Evolutionary conservation across 53 echinoderm and acorn worm genomes (phyloP), one percentile per base, ranked within the genome.

Genomic region (Zoroaster sp.): DNA sequence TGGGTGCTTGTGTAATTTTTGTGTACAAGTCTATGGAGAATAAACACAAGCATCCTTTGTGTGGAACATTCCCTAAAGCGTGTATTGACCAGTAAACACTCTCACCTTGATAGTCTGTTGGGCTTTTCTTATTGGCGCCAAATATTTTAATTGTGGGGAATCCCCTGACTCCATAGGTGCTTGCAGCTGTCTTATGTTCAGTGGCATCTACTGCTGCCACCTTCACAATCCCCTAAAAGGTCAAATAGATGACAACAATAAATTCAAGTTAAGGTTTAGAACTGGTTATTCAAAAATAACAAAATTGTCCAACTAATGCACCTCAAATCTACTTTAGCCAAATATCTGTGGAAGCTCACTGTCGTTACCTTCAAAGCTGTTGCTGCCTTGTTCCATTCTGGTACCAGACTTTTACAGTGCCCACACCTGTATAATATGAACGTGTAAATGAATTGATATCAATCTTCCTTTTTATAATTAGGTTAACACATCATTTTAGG

Each of bases 141-240:
- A 97, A 97, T 53, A 97, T 14, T 85, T 97, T 97, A 31, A 97
- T 95, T 6, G 97, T 95, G 32, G 97, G 97, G 41, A 97, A 97
- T 41, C 97, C 97, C 42, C 83, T 41, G 46, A 97, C 91, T 6
- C 90, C 90, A 25, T 91, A 97, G 28, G 82, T 93, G 17, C 89
- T 77, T 4, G 92, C 94, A 1, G 92, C 33, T 37, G 73, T 37
- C 32, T 89, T 43, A 35, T 97, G 95, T 10, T 73, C 65, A 25
- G 90, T 91, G 20, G 88, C 74, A 53, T 97, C 97, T 28, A 97
- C 95, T 31, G 97, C 97, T 20, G 92, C 97, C 3, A 97, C 89
- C 17, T 90, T 92, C 9, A 95, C 97, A 35, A 97, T 66, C 28
- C 97, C 97, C 97, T 97, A n/a, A n/a, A n/a, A n/a, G n/a, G n/a